A percentile compares a stretch with the other conserved stretches of the same genome.
These are phyloP conservation scores for Cossypha caffra DNA, from an alignment of 2,797 vertebrate species.

Conservation along the genomic window DNA sequence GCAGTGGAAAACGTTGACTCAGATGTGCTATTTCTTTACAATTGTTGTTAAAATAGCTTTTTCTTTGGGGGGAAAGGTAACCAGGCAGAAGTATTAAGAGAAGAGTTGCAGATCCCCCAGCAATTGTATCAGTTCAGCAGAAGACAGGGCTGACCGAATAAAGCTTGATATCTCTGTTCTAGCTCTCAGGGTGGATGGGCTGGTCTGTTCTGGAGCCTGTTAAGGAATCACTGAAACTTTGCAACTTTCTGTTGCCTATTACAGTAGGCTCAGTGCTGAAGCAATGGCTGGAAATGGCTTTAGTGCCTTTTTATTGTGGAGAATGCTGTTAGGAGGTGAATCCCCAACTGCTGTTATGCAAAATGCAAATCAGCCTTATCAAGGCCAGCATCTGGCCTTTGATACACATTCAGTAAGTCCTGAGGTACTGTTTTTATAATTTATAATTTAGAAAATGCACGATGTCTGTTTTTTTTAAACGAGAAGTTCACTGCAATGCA, in stretches of 20 bases:
- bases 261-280: background rate
- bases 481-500: background rate
- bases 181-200: background rate
- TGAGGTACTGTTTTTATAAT: background rate
- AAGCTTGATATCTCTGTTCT: background rate
- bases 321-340: constrained; percentile 38
- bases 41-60: background rate
- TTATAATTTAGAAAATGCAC: background rate
- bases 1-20: background rate
- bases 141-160: background rate
- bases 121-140: background rate
- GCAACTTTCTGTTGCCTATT: background rate
- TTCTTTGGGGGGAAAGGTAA: background rate
- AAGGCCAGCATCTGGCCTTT: constrained; percentile 11
- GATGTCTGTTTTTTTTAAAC: background rate
- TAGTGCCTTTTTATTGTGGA: background rate
- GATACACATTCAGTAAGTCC: background rate
- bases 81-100: background rate
- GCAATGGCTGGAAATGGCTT: background rate
- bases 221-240: background rate
- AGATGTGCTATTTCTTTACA: background rate
- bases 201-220: background rate
- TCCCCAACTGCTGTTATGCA: background rate
- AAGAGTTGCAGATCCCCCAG: background rate
- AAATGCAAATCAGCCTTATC: constrained; percentile 15